Evolutionary conservation across 1,140 invertebrate species (phyloP), one percentile per base, ranked within the genome.

Genomic region (Laodelphax striatellus): DNA sequence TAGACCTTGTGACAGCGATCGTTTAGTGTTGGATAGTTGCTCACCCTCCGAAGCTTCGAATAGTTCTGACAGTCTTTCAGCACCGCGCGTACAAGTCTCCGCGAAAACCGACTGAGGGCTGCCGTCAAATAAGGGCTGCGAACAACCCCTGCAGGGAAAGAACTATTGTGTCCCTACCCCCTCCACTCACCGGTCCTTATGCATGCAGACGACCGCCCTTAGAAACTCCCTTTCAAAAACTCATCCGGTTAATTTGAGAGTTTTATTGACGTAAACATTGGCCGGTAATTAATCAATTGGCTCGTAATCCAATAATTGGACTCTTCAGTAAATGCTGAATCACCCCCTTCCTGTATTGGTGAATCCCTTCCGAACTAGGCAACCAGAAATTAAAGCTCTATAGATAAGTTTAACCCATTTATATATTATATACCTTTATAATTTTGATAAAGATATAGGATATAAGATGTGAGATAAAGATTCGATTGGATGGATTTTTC

Each of bases 211-310:
- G 59, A 52, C 52, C 21, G 22, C 21, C 52, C 13, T 41, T 43
- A 50, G 5, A 60, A 52, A 50, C 6, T 17, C 46, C 46, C 46
- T 58, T 46, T 41, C 46, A 60, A 60, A 60, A 60, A 60, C 46
- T 60, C 59, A 60, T 34, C 59, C 59, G 38, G 59, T 60, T 60
- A 60, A 60, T 60, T 60, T 60, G 59, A 44, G 55, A 55, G 52
- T 54, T 60, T 60, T 60, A 60, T 60, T 60, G 59, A 55, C 38
- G 52, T 60, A 60, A 60, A 60, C 59, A 55, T 55, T 53, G 59
- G 42, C 24, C 22, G 14, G 59, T 60, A 60, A 60, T 60, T 60
- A 60, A 60, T 60, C 46, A 54, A 42, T n/a, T 22, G 43, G 43
- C 28, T 31, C 17, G 34, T 19, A n/a, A 19, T 22, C 46, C 21